Conservation (phyloP, 2,113 vertebrate genomes). For the Pogonocichla stellata region DNA sequence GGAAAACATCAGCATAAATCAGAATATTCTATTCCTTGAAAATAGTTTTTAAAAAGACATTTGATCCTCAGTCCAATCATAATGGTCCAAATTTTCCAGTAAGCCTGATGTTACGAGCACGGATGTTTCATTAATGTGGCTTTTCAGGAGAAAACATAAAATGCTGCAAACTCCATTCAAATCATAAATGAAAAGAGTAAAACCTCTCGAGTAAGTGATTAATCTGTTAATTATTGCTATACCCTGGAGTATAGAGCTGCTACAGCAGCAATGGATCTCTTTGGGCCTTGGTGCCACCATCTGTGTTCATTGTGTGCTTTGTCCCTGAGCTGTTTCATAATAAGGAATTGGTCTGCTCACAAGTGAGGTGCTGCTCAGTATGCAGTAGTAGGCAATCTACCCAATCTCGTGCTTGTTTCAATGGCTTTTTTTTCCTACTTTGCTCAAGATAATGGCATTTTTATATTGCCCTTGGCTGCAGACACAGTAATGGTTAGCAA, state of each 20-base stretch:
- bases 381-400: background rate
- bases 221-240: slow-evolving; percentile 50
- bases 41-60: slow-evolving; percentile 6
- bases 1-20: slow-evolving; percentile 57
- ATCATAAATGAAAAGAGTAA: background rate
- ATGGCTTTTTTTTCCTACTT: background rate
- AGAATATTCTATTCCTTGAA: slow-evolving; percentile 25
- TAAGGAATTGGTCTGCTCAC: background rate
- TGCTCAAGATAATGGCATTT: slow-evolving; percentile 56
- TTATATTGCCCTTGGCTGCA: slow-evolving; percentile 51
- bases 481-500: background rate
- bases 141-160: background rate
- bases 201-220: slow-evolving; percentile 36
- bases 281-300: background rate
- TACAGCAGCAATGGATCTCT: background rate
- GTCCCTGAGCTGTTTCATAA: background rate
- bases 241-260: background rate
- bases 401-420: background rate
- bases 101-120: background rate
- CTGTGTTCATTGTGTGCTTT: background rate
- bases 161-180: background rate
- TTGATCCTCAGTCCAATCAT: background rate
- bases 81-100: background rate
- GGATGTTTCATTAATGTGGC: background rate
- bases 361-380: background rate